A percentile compares a stretch with the other conserved stretches of the same genome.
These are phyloP conservation scores for Fragum fragum DNA, from an alignment of 2,888 invertebrate genomes.

Conservation along the genomic window DNA sequence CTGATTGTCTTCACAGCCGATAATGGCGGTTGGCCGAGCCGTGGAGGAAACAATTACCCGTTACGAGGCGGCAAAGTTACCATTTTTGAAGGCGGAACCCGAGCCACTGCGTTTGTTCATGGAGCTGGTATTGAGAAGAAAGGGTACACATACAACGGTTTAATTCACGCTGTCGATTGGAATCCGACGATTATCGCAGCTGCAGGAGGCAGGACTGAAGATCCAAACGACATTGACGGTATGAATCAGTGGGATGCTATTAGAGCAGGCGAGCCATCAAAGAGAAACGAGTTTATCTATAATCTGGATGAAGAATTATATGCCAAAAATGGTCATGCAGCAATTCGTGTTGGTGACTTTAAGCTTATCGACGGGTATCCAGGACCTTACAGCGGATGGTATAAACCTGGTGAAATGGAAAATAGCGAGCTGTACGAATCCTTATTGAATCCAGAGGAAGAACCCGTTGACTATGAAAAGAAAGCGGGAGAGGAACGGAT, in stretches of 20 bases:
- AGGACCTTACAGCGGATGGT: constrained; percentile 82
- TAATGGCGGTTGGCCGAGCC: constrained; percentile 83
- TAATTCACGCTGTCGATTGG: constrained; percentile 88
- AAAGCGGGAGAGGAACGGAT: too few species aligned
- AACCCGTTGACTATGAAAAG: too few species aligned
- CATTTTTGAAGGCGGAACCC: constrained; percentile 93
- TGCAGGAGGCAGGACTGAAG: constrained; percentile 76
- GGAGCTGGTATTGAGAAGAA: constrained; percentile 77
- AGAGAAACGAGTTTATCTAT: constrained; percentile 72
- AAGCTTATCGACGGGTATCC: constrained; percentile 86
- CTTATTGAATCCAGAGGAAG: too few species aligned
- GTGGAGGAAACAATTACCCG: constrained; percentile 86
- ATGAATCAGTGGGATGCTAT: constrained; percentile 70
- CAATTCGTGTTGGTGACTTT: constrained; percentile 82
- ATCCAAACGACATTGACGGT: constrained; percentile 66
- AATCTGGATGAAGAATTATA: constrained; percentile 65
- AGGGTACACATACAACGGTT: constrained; percentile 78
- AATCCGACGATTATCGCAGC: constrained; percentile 86
- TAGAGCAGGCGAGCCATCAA: constrained; percentile 42
- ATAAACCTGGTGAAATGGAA: constrained; percentile 64
- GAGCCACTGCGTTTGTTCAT: constrained; percentile 86
- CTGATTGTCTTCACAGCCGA: constrained; percentile 68
- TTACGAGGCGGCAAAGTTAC: constrained; percentile 90
- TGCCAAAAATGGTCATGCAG: constrained; percentile 42
- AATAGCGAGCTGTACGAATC: neutral